These are phyloP conservation scores for Entosphenus tridentatus DNA, from an alignment of 2,113 vertebrate genomes.

Conservation along the genomic window DNA sequence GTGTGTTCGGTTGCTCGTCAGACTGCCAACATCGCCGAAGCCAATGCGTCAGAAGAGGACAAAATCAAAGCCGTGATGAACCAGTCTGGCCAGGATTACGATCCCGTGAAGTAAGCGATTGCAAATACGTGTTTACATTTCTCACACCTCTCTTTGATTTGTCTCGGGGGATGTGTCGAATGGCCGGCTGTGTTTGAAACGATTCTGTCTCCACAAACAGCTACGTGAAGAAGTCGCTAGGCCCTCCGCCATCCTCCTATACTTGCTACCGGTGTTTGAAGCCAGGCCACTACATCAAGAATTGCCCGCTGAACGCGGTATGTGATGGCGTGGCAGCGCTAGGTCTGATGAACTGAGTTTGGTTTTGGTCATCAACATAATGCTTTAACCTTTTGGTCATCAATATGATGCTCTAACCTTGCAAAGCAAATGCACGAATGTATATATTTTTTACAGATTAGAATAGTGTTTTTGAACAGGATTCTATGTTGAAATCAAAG, in stretches of 20 bases:
- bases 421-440: too few species aligned
- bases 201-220: conserved; percentile 22
- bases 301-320: conserved; percentile 69
- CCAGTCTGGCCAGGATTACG: conserved; percentile 79
- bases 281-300: conserved; percentile 79
- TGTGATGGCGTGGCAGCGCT: conserved; percentile 16
- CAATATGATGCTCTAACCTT: too few species aligned
- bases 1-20: conserved; percentile 16
- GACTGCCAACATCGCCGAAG: conserved; percentile 86
- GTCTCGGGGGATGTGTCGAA: background rate
- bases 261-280: conserved; percentile 80
- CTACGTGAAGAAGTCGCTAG: conserved; percentile 55
- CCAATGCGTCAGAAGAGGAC: conserved; percentile 82
- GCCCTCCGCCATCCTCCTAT: conserved; percentile 54
- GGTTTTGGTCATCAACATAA: background rate
- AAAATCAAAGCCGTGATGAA: conserved; percentile 90
- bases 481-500: too few species aligned
- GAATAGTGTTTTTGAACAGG: conserved; percentile 7
- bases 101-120: conserved; percentile 62
- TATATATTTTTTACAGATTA: too few species aligned
- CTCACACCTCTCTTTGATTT: background rate
- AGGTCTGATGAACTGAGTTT: background rate
- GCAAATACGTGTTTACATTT: conserved; percentile 6
- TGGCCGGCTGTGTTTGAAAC: background rate
- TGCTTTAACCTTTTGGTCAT: too few species aligned